Percentiles rank a stretch among this genome's conserved stretches.
phyloP scores from a whole-genome alignment of 2,113 vertebrate genomes.

The Pagrus major region DNA sequence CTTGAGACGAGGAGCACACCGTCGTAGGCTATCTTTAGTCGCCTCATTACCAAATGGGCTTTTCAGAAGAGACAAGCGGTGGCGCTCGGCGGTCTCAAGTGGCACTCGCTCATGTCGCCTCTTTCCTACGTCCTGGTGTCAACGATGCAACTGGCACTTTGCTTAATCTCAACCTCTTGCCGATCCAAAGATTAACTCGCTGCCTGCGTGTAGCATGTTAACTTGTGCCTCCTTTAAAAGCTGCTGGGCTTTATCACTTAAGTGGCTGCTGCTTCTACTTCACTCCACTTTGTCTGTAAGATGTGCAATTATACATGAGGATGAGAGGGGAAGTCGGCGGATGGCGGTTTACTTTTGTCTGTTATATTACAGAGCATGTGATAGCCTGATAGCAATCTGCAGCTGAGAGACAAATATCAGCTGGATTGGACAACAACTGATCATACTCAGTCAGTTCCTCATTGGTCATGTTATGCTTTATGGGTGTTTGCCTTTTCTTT shows the following conservation, averaged over 20 bases:
- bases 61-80: constrained; percentile 69
- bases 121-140: constrained; percentile 55
- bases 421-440: neutral
- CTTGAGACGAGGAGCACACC: constrained; percentile 64
- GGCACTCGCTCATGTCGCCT: constrained; percentile 52
- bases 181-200: constrained; percentile 53
- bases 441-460: neutral
- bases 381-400: neutral
- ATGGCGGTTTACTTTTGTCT: constrained; percentile 7
- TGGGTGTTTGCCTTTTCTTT: too few relatives aligned
- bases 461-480: too few relatives aligned
- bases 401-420: neutral
- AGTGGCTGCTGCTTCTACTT: constrained; percentile 35
- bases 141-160: constrained; percentile 42
- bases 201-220: constrained; percentile 40
- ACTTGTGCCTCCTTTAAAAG: constrained; percentile 49
- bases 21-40: constrained; percentile 64
- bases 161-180: constrained; percentile 41
- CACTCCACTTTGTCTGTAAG: neutral
- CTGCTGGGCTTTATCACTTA: constrained; percentile 24
- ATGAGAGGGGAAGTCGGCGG: constrained; percentile 10
- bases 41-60: constrained; percentile 75
- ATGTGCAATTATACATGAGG: constrained; percentile 13
- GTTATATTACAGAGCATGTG: neutral
- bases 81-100: constrained; percentile 62